These are phyloP conservation scores for Epicampocera succincta DNA, from an alignment of 2,888 invertebrate species.

Conservation along the genomic window DNA sequence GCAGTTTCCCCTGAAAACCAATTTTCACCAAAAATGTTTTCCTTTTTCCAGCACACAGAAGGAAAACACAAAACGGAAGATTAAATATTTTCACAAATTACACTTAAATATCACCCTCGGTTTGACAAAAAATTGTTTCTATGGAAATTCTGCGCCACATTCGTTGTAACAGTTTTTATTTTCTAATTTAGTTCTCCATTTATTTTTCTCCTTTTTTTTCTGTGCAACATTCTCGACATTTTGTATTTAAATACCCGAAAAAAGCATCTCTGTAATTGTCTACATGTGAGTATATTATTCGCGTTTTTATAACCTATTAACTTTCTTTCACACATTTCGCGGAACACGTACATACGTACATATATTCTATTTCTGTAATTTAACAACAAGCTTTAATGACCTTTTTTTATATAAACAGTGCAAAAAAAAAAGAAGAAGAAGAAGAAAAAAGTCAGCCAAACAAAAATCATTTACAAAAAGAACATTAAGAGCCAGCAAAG, in stretches of 20 bases:
- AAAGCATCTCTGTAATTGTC: not conserved
- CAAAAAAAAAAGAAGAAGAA: slow-evolving; percentile 7
- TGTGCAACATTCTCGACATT: slow-evolving; percentile 2
- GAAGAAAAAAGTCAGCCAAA: no score
- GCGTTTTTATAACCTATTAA: slow-evolving; percentile 48
- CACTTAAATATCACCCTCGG: slow-evolving; percentile 3
- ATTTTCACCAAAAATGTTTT: not conserved
- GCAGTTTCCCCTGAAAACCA: not conserved
- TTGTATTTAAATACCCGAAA: slow-evolving; percentile 8
- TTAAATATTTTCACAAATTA: not conserved
- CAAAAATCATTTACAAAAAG: not conserved
- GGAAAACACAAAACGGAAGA: not conserved
- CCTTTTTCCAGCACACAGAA: no score
- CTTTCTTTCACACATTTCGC: slow-evolving; percentile 8
- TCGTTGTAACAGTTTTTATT: not conserved
- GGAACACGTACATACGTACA: slow-evolving; percentile 37
- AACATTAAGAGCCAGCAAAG: slow-evolving; percentile 2
- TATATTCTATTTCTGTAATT: slow-evolving; percentile 27
- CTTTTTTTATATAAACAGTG: slow-evolving; percentile 1
- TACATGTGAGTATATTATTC: not conserved
- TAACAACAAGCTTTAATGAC: slow-evolving; percentile 53
- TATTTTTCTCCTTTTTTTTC: not conserved
- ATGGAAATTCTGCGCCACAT: slow-evolving; percentile 3
- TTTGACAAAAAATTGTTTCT: not conserved
- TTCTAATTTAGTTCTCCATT: not conserved